phyloP scores from a whole-genome alignment of 2,797 vertebrate species.

The Holocentrus rufus region DNA sequence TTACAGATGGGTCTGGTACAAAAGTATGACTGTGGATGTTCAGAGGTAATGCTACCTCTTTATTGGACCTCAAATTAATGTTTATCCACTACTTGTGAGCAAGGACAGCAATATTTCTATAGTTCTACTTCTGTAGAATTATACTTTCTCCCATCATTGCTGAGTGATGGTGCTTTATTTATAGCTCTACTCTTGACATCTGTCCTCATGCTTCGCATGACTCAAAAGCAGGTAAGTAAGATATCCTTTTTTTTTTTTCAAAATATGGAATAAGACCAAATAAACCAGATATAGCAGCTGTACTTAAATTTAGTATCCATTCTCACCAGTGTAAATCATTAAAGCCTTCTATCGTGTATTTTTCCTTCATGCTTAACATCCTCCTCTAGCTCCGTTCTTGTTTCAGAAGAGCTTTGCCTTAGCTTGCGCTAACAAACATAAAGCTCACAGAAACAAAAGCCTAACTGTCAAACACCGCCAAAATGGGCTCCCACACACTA shows the following conservation, averaged over 20 bases:
- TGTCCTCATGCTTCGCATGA: conserved; percentile 20
- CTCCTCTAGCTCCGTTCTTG: conserved; percentile 47
- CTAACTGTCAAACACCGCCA: conserved; percentile 74
- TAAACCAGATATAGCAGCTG: conserved; percentile 23
- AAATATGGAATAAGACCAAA: conserved; percentile 24
- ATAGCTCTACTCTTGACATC: conserved; percentile 11
- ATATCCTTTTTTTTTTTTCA: conserved; percentile 27
- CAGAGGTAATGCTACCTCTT: conserved; percentile 31
- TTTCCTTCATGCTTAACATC: conserved; percentile 43
- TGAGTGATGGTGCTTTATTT: conserved; percentile 48
- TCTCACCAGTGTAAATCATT: conserved; percentile 35
- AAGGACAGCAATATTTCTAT: conserved; percentile 28
- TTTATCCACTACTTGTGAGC: conserved; percentile 30
- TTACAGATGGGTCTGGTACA: conserved; percentile 31
- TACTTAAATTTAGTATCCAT: conserved; percentile 34
- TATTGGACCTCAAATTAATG: conserved; percentile 33
- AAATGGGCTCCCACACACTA: conserved; percentile 77
- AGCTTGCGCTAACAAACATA: conserved; percentile 67
- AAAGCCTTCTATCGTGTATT: conserved; percentile 48
- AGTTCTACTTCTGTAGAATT: conserved; percentile 35
- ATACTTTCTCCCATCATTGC: neutral
- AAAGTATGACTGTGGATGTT: conserved; percentile 37
- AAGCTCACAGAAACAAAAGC: conserved; percentile 69
- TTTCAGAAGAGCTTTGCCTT: conserved; percentile 64
- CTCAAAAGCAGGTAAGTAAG: conserved; percentile 5